Conservation (phyloP, 2,888 invertebrate species). For the Scrobipalpa atriplicella region DNA sequence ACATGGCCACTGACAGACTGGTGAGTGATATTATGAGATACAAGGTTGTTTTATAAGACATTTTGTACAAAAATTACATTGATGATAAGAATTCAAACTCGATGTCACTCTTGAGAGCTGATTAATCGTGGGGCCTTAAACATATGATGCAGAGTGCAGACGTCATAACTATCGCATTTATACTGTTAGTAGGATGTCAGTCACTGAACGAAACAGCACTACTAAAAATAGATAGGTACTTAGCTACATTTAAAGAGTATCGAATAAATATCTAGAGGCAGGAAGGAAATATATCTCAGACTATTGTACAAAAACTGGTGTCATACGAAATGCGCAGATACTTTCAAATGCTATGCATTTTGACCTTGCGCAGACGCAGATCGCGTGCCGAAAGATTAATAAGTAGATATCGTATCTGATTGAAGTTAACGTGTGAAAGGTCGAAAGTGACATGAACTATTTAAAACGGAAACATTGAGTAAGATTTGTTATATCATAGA, state of each 20-base stretch:
- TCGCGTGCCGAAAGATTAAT: conserved; percentile 14
- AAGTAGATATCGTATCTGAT: conserved; percentile 7
- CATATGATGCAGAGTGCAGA: too few species aligned
- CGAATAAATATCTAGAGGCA: neutral
- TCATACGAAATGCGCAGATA: neutral
- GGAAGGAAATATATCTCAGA: neutral
- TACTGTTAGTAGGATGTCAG: too few species aligned
- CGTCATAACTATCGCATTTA: too few species aligned
- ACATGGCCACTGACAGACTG: conserved; percentile 87
- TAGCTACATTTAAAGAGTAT: too few species aligned
- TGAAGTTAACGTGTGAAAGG: conserved; percentile 16
- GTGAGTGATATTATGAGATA: conserved; percentile 61
- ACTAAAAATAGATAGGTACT: too few species aligned
- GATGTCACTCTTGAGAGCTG: too few species aligned
- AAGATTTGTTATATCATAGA: neutral
- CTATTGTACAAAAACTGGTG: neutral
- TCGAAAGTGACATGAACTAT: conserved; percentile 4
- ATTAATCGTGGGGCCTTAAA: neutral
- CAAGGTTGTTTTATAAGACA: too few species aligned
- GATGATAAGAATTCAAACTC: too few species aligned
- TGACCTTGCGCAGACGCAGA: neutral
- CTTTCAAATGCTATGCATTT: neutral
- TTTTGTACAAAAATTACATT: too few species aligned
- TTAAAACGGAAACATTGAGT: conserved; percentile 4
- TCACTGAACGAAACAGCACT: too few species aligned